A percentile compares a stretch with the other conserved stretches of the same genome.
phyloP scores from a whole-genome alignment of 2,888 invertebrate genomes.

The Dolomedes plantarius region DNA sequence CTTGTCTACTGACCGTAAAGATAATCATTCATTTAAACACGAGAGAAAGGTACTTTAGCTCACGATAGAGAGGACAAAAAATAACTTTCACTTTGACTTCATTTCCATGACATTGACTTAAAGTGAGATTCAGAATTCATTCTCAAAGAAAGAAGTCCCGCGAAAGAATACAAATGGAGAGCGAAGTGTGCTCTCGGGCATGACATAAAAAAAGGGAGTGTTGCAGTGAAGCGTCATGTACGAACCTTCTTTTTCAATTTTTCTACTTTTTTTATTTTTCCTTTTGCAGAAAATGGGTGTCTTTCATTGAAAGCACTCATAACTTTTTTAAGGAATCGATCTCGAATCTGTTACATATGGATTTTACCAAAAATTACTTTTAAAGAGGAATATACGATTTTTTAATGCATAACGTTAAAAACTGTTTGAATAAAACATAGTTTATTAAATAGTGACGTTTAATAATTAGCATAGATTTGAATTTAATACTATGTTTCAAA shows the following conservation, averaged over 20 bases:
- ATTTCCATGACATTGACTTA: conserved; percentile 1
- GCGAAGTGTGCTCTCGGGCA: conserved; percentile 15
- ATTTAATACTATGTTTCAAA: too few relatives aligned
- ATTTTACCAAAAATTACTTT: too few relatives aligned
- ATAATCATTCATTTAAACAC: background rate
- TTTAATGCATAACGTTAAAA: too few relatives aligned
- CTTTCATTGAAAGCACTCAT: background rate
- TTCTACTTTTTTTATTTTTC: background rate
- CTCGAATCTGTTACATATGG: too few relatives aligned
- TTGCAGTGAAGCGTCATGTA: background rate
- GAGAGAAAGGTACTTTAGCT: background rate
- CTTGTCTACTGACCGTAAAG: background rate
- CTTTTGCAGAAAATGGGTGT: background rate
- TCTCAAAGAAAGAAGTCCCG: conserved; percentile 2
- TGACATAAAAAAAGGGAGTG: conserved; percentile 23
- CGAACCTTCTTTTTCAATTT: background rate
- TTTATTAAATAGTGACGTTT: too few relatives aligned
- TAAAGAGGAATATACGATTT: too few relatives aligned
- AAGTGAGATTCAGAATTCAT: background rate
- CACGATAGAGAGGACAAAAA: background rate
- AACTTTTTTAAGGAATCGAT: too few relatives aligned
- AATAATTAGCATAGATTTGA: too few relatives aligned
- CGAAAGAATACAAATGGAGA: conserved; percentile 24
- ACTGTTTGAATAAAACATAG: too few relatives aligned
- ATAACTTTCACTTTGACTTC: background rate